Conservation (phyloP, 2,888 invertebrate species). For the Pollenia labialis region DNA sequence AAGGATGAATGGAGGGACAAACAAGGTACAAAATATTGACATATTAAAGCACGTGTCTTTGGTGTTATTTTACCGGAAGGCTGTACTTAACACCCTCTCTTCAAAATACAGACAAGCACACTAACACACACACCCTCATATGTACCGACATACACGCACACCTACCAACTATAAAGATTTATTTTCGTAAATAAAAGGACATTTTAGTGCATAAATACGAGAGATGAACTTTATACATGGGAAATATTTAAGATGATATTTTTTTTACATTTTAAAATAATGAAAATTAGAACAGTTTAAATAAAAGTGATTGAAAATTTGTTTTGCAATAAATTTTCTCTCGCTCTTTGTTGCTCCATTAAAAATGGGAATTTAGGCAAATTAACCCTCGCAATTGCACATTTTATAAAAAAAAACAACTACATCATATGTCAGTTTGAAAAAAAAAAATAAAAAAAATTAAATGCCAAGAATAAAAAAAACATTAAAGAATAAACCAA, state of each 20-base stretch:
- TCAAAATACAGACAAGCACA: slow-evolving; percentile 27
- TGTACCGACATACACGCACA: slow-evolving; percentile 17
- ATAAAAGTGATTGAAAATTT: too few species aligned
- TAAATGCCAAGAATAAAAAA: neutral
- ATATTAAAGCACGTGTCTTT: slow-evolving; percentile 72
- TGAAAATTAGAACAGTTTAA: too few species aligned
- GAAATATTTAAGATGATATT: neutral
- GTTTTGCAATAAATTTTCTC: too few species aligned
- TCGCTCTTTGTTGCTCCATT: too few species aligned
- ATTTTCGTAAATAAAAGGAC: slow-evolving; percentile 23
- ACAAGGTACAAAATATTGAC: slow-evolving; percentile 59
- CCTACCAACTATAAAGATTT: slow-evolving; percentile 13
- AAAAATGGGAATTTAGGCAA: too few species aligned
- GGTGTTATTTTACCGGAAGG: slow-evolving; percentile 73
- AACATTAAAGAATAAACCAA: slow-evolving; percentile 26
- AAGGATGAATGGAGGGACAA: slow-evolving; percentile 32
- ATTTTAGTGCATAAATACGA: neutral
- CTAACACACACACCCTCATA: slow-evolving; percentile 53
- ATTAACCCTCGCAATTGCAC: slow-evolving; percentile 20
- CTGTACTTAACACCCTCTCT: slow-evolving; percentile 62
- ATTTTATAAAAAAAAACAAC: slow-evolving; percentile 43
- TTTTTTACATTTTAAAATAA: too few species aligned
- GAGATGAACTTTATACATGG: neutral
- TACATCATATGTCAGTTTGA: slow-evolving; percentile 16
- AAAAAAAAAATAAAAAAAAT: neutral